Conservation (phyloP, 2,797 vertebrate genomes). For the Leucoraja ocellata region DNA sequence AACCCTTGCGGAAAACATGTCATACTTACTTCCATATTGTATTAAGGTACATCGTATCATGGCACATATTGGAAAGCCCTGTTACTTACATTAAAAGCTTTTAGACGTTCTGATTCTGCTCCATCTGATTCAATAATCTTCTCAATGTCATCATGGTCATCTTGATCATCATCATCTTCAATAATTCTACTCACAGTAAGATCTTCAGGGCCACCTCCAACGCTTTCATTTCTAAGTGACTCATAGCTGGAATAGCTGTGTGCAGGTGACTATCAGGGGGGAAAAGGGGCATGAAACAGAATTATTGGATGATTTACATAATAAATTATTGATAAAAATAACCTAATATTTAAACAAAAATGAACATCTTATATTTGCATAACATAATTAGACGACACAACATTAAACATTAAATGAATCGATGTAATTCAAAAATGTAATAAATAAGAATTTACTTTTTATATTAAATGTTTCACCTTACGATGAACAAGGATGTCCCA, state of each 20-base stretch:
- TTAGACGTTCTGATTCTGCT: constrained; percentile 69
- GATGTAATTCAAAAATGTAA: neutral
- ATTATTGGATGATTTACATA: neutral
- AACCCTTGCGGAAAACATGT: neutral
- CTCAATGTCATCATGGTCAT: constrained; percentile 67
- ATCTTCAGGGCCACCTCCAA: constrained; percentile 65
- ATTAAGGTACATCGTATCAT: neutral
- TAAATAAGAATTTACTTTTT: neutral
- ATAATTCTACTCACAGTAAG: constrained; percentile 65
- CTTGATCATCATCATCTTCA: constrained; percentile 70
- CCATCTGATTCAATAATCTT: constrained; percentile 65
- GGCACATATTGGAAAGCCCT: neutral
- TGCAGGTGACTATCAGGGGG: constrained; percentile 58
- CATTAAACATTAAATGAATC: neutral
- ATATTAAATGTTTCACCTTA: neutral
- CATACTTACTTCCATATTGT: neutral
- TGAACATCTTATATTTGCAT: neutral
- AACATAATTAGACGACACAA: neutral
- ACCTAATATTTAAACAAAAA: neutral
- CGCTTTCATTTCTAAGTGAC: constrained; percentile 68
- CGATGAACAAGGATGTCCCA: neutral
- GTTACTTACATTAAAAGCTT: constrained; percentile 71
- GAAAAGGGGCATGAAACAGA: neutral
- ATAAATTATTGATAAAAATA: neutral
- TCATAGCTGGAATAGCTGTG: constrained; percentile 72